A percentile compares a stretch with the other conserved stretches of the same genome.
Conservation (phyloP, 2,797 vertebrate species). For the Sebastes miniatus region DNA sequence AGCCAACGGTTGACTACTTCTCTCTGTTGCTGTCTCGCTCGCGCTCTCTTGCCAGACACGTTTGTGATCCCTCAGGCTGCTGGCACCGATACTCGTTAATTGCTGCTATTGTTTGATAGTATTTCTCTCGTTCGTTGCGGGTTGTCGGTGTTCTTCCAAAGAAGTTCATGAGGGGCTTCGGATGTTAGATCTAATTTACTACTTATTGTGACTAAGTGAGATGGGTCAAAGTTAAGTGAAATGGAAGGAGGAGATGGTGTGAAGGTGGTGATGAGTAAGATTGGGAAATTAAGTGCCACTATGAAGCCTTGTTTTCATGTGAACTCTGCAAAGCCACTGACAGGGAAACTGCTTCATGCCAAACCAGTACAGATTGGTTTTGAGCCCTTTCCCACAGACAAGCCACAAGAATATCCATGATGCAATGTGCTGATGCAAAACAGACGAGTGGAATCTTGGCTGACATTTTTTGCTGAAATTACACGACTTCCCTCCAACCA, state of each 20-base stretch:
- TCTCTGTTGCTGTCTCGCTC: neutral
- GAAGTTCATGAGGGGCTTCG: neutral
- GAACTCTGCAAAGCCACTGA: slow-evolving; percentile 12
- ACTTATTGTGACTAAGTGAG: neutral
- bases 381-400: slow-evolving; percentile 2
- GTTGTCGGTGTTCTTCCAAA: neutral
- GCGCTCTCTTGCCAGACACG: neutral
- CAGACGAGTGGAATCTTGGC: neutral
- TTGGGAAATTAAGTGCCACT: neutral
- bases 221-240: slow-evolving; percentile 16
- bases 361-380: slow-evolving; percentile 2
- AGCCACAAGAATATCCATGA: slow-evolving; percentile 20
- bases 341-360: slow-evolving; percentile 20
- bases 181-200: neutral
- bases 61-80: slow-evolving; percentile 10
- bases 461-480: slow-evolving; percentile 31
- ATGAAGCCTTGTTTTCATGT: slow-evolving; percentile 5
- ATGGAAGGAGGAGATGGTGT: neutral
- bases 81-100: neutral
- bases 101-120: slow-evolving; percentile 12
- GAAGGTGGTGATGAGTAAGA: neutral
- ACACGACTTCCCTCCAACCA: neutral
- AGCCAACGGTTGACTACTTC: neutral
- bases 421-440: slow-evolving; percentile 22
- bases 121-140: neutral